phyloP scores from a whole-genome alignment of 2,113 vertebrate genomes.

The Antechinus flavipes region DNA sequence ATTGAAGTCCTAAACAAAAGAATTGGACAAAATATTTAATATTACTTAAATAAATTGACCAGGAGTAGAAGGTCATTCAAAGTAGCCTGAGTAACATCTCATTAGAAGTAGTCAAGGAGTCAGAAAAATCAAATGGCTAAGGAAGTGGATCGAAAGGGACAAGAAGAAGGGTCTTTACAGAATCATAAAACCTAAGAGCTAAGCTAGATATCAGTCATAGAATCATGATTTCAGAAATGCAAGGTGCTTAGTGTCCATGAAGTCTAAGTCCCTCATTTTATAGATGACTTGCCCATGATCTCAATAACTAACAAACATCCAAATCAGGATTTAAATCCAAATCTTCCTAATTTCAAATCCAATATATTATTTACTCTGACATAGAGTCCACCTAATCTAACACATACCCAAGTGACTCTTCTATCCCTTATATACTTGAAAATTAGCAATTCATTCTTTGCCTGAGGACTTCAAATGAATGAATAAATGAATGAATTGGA shows the following conservation, averaged over 20 bases:
- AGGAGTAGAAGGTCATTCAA: background rate
- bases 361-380: background rate
- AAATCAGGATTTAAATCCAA: background rate
- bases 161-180: background rate
- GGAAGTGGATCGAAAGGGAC: conserved; percentile 13
- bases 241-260: background rate
- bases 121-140: conserved; percentile 12
- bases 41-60: background rate
- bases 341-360: background rate
- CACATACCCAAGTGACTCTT: background rate
- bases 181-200: background rate
- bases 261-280: background rate
- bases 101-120: background rate
- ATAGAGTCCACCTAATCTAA: background rate
- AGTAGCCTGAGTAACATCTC: background rate
- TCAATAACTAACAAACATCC: background rate
- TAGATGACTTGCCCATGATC: background rate
- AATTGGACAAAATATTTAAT: background rate
- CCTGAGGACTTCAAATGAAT: background rate
- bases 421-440: background rate
- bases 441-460: background rate
- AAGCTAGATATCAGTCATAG: background rate
- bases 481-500: background rate
- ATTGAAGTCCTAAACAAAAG: background rate
- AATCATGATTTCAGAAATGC: background rate